A percentile compares a stretch with the other conserved stretches of the same genome.
These are phyloP conservation scores for Pedionomus torquatus DNA, from an alignment of 2,113 vertebrate genomes.

Conservation along the genomic window DNA sequence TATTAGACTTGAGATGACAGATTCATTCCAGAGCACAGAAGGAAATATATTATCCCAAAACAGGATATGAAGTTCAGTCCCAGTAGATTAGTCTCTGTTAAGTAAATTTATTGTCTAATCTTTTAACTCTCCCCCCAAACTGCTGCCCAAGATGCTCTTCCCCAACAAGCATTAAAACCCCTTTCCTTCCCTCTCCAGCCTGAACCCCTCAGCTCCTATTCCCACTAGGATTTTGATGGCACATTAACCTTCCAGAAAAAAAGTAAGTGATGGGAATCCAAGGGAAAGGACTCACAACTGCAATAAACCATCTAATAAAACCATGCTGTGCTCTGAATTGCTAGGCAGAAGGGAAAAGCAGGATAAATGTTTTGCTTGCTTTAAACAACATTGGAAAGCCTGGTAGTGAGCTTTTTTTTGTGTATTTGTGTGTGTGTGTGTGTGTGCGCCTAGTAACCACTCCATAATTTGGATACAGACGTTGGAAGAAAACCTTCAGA, in stretches of 20 bases:
- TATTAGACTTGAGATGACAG: conserved; percentile 81
- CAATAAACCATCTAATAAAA: conserved; percentile 53
- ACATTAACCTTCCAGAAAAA: neutral
- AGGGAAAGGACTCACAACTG: neutral
- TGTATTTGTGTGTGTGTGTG: neutral
- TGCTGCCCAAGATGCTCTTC: conserved; percentile 60
- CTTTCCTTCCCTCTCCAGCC: neutral
- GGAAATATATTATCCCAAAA: conserved; percentile 83
- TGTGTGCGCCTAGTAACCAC: neutral
- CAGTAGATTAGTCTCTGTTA: conserved; percentile 79
- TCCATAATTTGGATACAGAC: neutral
- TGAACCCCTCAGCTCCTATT: neutral
- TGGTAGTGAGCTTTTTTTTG: neutral
- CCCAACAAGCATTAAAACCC: conserved; percentile 19
- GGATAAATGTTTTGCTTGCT: neutral
- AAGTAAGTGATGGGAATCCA: neutral
- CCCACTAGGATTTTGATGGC: neutral
- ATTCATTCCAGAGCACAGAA: conserved; percentile 84
- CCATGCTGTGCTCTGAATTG: conserved; percentile 19
- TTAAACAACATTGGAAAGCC: conserved; percentile 24
- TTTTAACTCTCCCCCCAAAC: conserved; percentile 77
- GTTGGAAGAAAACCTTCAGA: neutral
- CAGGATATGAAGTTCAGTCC: conserved; percentile 86
- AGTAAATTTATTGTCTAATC: conserved; percentile 84
- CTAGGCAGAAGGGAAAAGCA: neutral